Percentiles rank a stretch among this genome's conserved stretches.
Conservation (phyloP, 1,140 invertebrate species). For the Aphis gossypii region DNA sequence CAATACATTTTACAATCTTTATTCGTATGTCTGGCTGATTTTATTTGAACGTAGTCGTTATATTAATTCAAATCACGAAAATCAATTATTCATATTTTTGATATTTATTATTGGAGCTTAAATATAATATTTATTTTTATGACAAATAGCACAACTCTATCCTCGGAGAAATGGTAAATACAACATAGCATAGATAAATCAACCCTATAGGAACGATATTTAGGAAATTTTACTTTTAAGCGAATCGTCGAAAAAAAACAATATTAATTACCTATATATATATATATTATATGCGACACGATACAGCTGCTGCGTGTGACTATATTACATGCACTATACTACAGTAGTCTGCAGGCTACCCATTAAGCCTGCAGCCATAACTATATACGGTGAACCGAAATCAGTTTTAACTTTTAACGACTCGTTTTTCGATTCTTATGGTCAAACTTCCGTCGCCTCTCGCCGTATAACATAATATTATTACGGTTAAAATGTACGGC, state of each 20-base stretch:
- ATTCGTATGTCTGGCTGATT: not conserved
- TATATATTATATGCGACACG: too few species aligned
- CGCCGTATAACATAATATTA: too few species aligned
- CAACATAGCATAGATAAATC: not conserved
- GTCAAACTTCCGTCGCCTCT: not conserved
- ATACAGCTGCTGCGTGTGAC: not conserved
- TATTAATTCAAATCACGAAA: not conserved
- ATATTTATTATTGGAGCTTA: not conserved
- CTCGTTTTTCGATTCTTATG: not conserved
- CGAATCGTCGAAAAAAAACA: not conserved
- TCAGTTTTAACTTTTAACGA: not conserved
- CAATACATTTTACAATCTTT: not conserved
- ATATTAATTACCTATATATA: not conserved
- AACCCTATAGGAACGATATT: not conserved
- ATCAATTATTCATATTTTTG: not conserved
- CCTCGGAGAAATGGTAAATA: not conserved
- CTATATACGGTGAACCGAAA: not conserved
- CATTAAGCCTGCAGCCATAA: not conserved
- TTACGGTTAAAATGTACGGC: not conserved
- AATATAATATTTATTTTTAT: not conserved
- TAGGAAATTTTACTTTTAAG: not conserved
- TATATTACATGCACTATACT: too few species aligned
- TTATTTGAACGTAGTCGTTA: not conserved
- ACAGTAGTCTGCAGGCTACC: not conserved
- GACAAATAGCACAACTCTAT: not conserved